Base-by-base conservation (phyloP, 2,113 vertebrate genomes). In the Mystacornis crossleyi region DNA sequence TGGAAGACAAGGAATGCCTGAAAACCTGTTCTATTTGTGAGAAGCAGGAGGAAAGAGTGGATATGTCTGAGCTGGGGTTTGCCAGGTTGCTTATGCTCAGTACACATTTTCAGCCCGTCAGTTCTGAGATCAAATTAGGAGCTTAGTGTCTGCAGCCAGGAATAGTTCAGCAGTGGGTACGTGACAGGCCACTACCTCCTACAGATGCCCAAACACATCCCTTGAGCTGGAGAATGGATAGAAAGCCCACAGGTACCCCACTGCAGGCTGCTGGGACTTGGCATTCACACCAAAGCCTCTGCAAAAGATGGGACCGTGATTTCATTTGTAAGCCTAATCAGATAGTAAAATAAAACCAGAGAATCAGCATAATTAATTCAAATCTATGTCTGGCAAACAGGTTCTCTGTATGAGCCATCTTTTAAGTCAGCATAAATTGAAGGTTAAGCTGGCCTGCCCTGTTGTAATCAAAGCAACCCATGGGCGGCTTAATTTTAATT, bases 331-430 rank as follows among this genome's bases (percentile, higher is more conserved):
- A 96, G 81, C 90, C 85, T 94, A 95, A 97, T 92, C 94, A 95
- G 93, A 88, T 72, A 71, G 90, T 54, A 74, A 94, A 96, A 91
- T 79, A 96, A 93, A 94, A 79, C n/a, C 45, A 90, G 55, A 89
- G 90, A 81, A 94, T 94, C 87, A 91, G 78, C 88, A 90, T 89
- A 97, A 97, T 95, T 91, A 94, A 97, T 96, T 96, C 94, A 94
- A 88, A 94, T 82, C 69, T 79, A 10, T 77, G 60, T 58, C 80
- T 92, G 40, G 62, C 72, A 86, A 50, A 64, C 60, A 73, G 64
- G 75, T 77, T 88, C 57, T 45, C 69, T 1, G 8, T 72, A 31
- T 80, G 95, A 96, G 65, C 88, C 53, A 75, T 89, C 86, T 91
- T 96, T 92, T 93, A 96, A 80, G 61, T 81, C 89, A 90, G 93